A percentile compares a stretch with the other conserved stretches of the same genome.
Evolutionary conservation across 2,888 invertebrate genomes (phyloP).

Genomic region (Sarcophaga carnaria): DNA sequence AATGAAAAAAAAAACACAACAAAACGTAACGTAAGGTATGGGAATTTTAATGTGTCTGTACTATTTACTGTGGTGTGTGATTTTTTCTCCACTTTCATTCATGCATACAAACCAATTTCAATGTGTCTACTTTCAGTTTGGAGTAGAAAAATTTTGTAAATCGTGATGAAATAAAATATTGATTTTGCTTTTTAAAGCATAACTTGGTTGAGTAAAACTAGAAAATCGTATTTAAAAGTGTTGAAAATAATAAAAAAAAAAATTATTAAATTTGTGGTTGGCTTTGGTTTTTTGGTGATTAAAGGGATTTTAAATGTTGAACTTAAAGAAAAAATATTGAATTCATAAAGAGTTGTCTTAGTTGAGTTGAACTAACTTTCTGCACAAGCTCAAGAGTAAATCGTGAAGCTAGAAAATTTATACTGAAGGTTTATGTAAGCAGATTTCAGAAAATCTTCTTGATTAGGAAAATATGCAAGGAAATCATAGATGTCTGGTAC

Average conservation of each 20-base stretch:
- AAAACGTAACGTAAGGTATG: slow-evolving; percentile 59
- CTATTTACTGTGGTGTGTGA: slow-evolving; percentile 41
- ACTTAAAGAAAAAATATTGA: too few species aligned
- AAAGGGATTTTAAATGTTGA: too few species aligned
- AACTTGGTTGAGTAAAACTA: not conserved
- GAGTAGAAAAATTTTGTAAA: slow-evolving; percentile 15
- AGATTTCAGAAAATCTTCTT: too few species aligned
- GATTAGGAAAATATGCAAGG: too few species aligned
- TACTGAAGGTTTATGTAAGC: too few species aligned
- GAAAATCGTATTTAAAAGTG: not conserved
- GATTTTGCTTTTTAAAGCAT: slow-evolving; percentile 35
- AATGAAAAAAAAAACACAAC: slow-evolving; percentile 6
- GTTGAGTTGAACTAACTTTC: too few species aligned
- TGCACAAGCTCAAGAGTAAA: too few species aligned
- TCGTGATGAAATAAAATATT: slow-evolving; percentile 23
- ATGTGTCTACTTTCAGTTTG: slow-evolving; percentile 12
- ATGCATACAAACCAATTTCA: not conserved
- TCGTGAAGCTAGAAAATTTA: too few species aligned
- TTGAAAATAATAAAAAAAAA: not conserved
- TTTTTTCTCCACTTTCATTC: slow-evolving; percentile 28
- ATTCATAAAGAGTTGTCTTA: too few species aligned
- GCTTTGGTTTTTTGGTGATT: too few species aligned
- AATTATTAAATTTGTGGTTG: not conserved
- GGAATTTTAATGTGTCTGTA: slow-evolving; percentile 63
- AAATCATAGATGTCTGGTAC: too few species aligned